These are phyloP conservation scores for Podargus strigoides DNA, from an alignment of 2,797 vertebrate genomes.

Conservation along the genomic window DNA sequence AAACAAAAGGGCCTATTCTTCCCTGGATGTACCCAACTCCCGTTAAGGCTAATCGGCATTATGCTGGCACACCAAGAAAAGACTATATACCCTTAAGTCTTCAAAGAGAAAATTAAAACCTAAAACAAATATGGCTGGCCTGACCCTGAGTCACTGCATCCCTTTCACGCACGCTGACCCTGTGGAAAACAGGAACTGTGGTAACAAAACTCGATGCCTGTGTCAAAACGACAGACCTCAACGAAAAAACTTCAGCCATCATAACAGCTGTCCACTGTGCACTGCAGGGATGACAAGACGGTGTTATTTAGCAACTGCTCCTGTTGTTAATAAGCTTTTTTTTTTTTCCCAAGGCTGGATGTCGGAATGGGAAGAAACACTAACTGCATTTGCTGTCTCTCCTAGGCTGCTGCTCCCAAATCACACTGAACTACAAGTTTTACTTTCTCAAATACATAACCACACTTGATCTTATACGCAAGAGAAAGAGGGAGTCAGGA, in stretches of 20 bases:
- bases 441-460: not conserved
- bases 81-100: constrained; percentile 59
- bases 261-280: not conserved
- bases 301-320: constrained; percentile 13
- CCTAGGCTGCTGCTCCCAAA: not conserved
- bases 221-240: constrained; percentile 44
- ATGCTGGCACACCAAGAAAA: constrained; percentile 54
- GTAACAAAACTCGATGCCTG: constrained; percentile 31
- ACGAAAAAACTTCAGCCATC: constrained; percentile 34
- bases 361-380: not conserved
- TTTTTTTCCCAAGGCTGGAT: not conserved
- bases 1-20: constrained; percentile 68
- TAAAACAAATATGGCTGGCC: constrained; percentile 67
- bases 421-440: not conserved
- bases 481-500: not conserved
- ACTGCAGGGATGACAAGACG: constrained; percentile 21
- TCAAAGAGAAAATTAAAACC: constrained; percentile 67
- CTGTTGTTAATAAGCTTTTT: not conserved
- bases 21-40: constrained; percentile 60
- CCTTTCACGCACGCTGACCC: constrained; percentile 50
- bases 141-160: constrained; percentile 64
- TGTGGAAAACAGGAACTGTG: constrained; percentile 49
- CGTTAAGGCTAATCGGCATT: constrained; percentile 64
- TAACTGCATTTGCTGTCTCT: not conserved
- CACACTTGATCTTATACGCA: not conserved